Evolutionary conservation across 2,888 invertebrate species (phyloP).

Genomic region (Platycnemis pennipes): DNA sequence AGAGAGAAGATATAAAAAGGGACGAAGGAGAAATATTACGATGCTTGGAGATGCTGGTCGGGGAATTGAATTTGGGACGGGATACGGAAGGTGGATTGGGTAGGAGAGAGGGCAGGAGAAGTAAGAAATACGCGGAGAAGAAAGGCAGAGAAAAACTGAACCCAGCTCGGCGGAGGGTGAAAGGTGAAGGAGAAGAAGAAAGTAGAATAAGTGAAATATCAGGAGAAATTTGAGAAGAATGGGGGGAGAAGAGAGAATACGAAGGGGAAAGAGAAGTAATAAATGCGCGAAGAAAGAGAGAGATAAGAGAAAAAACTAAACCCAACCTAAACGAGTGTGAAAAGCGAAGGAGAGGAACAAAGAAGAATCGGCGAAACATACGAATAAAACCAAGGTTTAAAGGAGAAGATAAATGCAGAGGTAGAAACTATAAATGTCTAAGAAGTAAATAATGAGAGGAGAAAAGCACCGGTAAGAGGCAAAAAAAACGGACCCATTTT

Average conservation of each 20-base stretch:
- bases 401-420: too few relatives aligned
- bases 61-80: conserved; percentile 29
- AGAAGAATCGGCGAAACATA: too few relatives aligned
- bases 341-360: too few relatives aligned
- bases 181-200: not conserved
- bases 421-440: too few relatives aligned
- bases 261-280: too few relatives aligned
- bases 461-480: too few relatives aligned
- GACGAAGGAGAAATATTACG: not conserved
- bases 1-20: not conserved
- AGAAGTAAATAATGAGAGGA: too few relatives aligned
- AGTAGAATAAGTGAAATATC: not conserved
- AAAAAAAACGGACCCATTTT: too few relatives aligned
- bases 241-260: not conserved
- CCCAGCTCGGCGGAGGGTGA: not conserved
- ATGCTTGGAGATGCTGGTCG: not conserved
- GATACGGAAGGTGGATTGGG: not conserved
- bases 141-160: not conserved
- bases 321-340: too few relatives aligned
- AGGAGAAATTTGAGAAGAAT: not conserved
- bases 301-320: too few relatives aligned
- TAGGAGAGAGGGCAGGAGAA: not conserved
- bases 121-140: not conserved
- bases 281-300: too few relatives aligned
- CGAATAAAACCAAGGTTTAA: too few relatives aligned